These are phyloP conservation scores for Phengaris arion DNA, from an alignment of 2,888 invertebrate species.

Conservation along the genomic window DNA sequence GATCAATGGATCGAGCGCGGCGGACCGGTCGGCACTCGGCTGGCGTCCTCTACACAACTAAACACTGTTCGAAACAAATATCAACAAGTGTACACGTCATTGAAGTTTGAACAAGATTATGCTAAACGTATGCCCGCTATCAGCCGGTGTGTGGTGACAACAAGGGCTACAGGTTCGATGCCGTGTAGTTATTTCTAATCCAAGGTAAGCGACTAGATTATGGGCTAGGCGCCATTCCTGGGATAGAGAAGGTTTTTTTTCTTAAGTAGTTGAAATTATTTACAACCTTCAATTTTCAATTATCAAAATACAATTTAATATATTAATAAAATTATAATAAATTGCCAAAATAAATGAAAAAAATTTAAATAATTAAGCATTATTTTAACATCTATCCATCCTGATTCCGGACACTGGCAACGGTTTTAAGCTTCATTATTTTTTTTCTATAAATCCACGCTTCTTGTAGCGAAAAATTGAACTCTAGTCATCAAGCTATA, in stretches of 20 bases:
- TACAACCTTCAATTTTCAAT: too few species aligned
- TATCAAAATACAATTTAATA: too few species aligned
- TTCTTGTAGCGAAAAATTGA: not conserved
- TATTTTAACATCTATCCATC: too few species aligned
- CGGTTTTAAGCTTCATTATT: not conserved
- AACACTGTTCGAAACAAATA: conserved; percentile 54
- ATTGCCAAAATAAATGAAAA: too few species aligned
- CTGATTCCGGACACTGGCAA: not conserved
- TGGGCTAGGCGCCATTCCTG: not conserved
- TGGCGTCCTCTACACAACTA: conserved; percentile 43
- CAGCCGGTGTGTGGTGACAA: not conserved
- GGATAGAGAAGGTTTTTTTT: not conserved
- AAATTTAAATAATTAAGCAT: too few species aligned
- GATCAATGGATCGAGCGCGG: conserved; percentile 47
- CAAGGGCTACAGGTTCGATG: not conserved
- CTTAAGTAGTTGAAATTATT: too few species aligned
- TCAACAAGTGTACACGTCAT: conserved; percentile 49
- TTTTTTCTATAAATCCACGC: not conserved
- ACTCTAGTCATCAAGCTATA: not conserved
- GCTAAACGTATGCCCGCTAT: not conserved
- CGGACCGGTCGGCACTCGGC: conserved; percentile 49
- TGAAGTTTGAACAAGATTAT: not conserved
- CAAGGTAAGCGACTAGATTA: not conserved
- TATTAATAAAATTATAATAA: too few species aligned
- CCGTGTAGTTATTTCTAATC: too few species aligned